These are phyloP conservation scores for Poeciliopsis retropinna DNA, from an alignment of 2,113 vertebrate genomes.

Conservation along the genomic window DNA sequence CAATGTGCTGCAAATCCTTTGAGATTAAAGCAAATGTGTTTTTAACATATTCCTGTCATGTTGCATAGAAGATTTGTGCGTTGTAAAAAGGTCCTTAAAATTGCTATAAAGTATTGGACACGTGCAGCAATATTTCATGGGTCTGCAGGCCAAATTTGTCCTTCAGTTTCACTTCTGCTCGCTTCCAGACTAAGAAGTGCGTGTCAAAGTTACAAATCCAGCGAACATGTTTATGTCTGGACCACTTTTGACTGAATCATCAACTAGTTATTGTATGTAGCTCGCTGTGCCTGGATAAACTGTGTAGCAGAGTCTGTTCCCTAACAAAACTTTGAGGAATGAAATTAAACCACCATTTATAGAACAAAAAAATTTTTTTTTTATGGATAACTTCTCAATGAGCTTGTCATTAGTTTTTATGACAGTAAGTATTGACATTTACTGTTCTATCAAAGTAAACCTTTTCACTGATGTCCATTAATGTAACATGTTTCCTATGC, in stretches of 20 bases:
- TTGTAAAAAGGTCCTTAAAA: background rate
- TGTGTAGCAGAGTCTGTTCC: no score
- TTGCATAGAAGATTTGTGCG: background rate
- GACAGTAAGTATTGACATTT: no score
- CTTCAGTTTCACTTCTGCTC: background rate
- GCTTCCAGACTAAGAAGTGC: background rate
- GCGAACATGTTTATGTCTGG: background rate
- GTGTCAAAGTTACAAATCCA: background rate
- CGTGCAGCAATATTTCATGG: background rate
- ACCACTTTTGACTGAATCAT: background rate
- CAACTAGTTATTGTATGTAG: background rate
- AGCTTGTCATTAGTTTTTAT: no score
- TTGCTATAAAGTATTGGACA: background rate
- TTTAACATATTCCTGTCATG: background rate
- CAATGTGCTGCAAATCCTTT: no score
- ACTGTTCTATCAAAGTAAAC: no score
- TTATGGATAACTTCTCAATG: no score
- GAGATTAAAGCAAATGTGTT: background rate
- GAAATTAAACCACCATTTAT: no score
- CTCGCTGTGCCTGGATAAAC: no score
- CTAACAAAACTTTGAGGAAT: no score
- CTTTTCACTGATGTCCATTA: no score
- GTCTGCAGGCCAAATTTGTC: background rate
- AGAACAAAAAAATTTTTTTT: no score
- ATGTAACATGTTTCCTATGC: no score